Percentiles rank a stretch among this genome's conserved stretches.
Conservation (phyloP, 2,888 invertebrate genomes). For the Himalopsyche japonica region DNA sequence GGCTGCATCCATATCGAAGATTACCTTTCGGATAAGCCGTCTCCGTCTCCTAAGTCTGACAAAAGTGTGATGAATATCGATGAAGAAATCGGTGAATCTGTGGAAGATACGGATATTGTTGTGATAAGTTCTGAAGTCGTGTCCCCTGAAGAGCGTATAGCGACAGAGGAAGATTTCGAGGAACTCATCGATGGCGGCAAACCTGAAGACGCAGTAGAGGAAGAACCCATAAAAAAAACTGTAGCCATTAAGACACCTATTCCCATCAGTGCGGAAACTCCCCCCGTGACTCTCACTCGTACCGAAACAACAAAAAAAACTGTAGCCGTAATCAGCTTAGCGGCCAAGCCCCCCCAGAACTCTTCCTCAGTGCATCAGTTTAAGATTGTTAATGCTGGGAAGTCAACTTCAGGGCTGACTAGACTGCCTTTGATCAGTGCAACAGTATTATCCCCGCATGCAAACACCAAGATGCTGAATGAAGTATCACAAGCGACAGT, state of each 20-base stretch:
- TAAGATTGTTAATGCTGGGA: slow-evolving; percentile 52
- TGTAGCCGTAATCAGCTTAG: slow-evolving; percentile 58
- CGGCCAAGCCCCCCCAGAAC: slow-evolving; percentile 52
- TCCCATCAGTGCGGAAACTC: slow-evolving; percentile 27
- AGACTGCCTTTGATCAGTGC: slow-evolving; percentile 53
- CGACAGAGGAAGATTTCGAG: slow-evolving; percentile 69
- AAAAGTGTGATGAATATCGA: slow-evolving; percentile 51
- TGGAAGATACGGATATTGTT: slow-evolving; percentile 65
- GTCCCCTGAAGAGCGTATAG: slow-evolving; percentile 66
- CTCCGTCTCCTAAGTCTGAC: slow-evolving; percentile 43
- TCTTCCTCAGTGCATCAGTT: slow-evolving; percentile 54
- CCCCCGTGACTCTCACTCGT: slow-evolving; percentile 42
- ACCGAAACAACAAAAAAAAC: slow-evolving; percentile 60
- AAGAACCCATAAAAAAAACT: slow-evolving; percentile 45
- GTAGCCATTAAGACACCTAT: slow-evolving; percentile 50
- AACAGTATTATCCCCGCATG: slow-evolving; percentile 50
- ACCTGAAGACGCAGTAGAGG: slow-evolving; percentile 57
- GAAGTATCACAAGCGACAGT: slow-evolving; percentile 65
- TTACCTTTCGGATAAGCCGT: slow-evolving; percentile 24
- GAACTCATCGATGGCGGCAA: slow-evolving; percentile 67
- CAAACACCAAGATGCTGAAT: slow-evolving; percentile 56
- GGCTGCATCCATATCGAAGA: slow-evolving; percentile 28
- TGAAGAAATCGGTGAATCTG: slow-evolving; percentile 47
- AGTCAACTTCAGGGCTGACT: slow-evolving; percentile 46
- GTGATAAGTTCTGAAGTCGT: slow-evolving; percentile 64